phyloP scores from a whole-genome alignment of 2,888 invertebrate genomes.

The Platerodrilus igneus region DNA sequence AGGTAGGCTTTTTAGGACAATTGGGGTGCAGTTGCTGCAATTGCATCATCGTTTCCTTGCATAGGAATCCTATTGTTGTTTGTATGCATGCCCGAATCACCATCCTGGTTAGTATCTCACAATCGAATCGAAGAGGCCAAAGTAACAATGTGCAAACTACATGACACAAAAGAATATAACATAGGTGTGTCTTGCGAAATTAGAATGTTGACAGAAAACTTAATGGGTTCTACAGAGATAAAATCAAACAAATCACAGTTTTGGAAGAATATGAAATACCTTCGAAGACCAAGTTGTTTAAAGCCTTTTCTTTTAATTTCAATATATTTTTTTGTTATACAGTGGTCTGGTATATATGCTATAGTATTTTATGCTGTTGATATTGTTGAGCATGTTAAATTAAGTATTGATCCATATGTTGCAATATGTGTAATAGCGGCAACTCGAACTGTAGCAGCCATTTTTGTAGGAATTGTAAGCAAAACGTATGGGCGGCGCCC shows the following conservation, averaged over 20 bases:
- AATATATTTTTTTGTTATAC: constrained; percentile 55
- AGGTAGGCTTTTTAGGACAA: constrained; percentile 47
- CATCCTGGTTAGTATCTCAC: constrained; percentile 51
- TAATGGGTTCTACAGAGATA: too few relatives aligned
- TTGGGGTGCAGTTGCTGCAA: constrained; percentile 48
- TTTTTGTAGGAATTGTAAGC: constrained; percentile 48
- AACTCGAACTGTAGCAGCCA: constrained; percentile 48
- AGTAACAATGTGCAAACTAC: constrained; percentile 44
- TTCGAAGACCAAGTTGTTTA: constrained; percentile 45
- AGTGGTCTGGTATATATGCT: constrained; percentile 55
- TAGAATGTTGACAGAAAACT: too few relatives aligned
- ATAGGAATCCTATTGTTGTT: constrained; percentile 44
- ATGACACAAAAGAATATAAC: constrained; percentile 38
- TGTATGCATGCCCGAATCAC: constrained; percentile 52
- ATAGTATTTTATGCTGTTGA: constrained; percentile 56
- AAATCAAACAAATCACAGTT: constrained; percentile 15
- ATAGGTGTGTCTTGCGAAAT: constrained; percentile 36
- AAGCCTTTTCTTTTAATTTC: constrained; percentile 51
- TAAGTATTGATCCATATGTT: constrained; percentile 48
- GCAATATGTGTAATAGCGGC: constrained; percentile 52
- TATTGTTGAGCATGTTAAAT: constrained; percentile 49
- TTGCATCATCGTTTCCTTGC: constrained; percentile 48
- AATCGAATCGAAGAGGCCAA: constrained; percentile 50
- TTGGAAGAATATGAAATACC: constrained; percentile 34
- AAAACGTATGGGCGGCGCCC: constrained; percentile 55